A percentile compares a stretch with the other conserved stretches of the same genome.
Evolutionary conservation across 2,113 vertebrate genomes (phyloP).

Genomic region (Hyaena hyaena): DNA sequence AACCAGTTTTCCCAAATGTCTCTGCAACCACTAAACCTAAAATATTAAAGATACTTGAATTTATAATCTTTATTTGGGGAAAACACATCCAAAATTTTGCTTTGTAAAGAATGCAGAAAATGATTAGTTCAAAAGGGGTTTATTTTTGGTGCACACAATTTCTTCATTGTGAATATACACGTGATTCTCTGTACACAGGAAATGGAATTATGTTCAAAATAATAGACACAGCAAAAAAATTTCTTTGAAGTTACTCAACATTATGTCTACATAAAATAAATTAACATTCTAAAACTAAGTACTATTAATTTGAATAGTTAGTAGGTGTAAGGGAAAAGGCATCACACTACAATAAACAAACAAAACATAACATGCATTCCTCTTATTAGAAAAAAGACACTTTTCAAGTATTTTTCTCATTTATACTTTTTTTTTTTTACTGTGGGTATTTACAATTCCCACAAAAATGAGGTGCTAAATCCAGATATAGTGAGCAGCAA

Average conservation of each 20-base stretch:
- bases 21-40: slow-evolving; percentile 34
- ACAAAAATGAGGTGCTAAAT: slow-evolving; percentile 77
- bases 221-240: slow-evolving; percentile 72
- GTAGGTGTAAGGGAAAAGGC: slow-evolving; percentile 84
- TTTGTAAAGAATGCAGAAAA: slow-evolving; percentile 80
- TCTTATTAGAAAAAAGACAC: slow-evolving; percentile 74
- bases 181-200: slow-evolving; percentile 71
- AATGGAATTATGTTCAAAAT: slow-evolving; percentile 69
- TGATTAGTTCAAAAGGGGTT: slow-evolving; percentile 78
- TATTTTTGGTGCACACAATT: slow-evolving; percentile 80
- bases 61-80: slow-evolving; percentile 57
- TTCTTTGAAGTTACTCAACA: slow-evolving; percentile 70
- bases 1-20: slow-evolving; percentile 5
- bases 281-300: slow-evolving; percentile 69
- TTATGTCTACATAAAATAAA: slow-evolving; percentile 67
- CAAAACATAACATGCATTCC: slow-evolving; percentile 85
- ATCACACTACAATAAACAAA: slow-evolving; percentile 85
- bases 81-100: slow-evolving; percentile 62
- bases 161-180: slow-evolving; percentile 77
- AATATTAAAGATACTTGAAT: slow-evolving; percentile 53
- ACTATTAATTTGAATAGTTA: slow-evolving; percentile 84
- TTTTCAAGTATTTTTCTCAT: slow-evolving; percentile 69
- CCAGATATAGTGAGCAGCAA: slow-evolving; percentile 67
- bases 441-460: slow-evolving; percentile 71
- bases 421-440: slow-evolving; percentile 68